Percentiles rank a stretch among this genome's conserved stretches.
Conservation (phyloP, 2,797 vertebrate species). For the Sebastes dallii region DNA sequence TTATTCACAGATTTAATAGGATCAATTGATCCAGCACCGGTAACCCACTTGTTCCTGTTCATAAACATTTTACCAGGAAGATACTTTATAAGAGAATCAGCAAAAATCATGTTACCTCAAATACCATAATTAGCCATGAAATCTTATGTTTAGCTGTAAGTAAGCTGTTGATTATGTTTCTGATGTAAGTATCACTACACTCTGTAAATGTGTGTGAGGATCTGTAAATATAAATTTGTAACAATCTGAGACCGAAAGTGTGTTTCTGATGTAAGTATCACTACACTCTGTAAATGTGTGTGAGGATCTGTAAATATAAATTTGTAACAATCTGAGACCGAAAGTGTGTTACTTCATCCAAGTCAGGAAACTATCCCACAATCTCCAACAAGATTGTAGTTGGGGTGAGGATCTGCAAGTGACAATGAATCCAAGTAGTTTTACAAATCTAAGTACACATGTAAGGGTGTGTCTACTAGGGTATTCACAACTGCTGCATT, state of each 20-base stretch:
- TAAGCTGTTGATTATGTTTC: not conserved
- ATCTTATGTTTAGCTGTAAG: not conserved
- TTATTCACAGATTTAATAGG: not conserved
- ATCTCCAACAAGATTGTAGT: not conserved
- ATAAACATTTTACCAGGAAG: not conserved
- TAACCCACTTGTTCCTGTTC: not conserved
- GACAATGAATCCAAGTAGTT: not conserved
- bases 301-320: not conserved
- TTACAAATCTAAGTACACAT: not conserved
- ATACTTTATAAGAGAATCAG: too few relatives aligned
- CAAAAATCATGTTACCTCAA: not conserved
- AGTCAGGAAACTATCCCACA: not conserved
- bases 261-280: not conserved
- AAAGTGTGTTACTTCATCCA: not conserved
- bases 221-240: not conserved
- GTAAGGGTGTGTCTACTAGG: not conserved
- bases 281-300: not conserved
- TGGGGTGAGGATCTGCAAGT: not conserved
- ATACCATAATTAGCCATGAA: not conserved
- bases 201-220: not conserved
- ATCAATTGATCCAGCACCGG: not conserved
- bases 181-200: not conserved
- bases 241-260: not conserved
- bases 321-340: not conserved
- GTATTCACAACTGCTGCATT: too few relatives aligned